Percentiles rank a stretch among this genome's conserved stretches.
phyloP scores from a whole-genome alignment of 2,797 vertebrate species.

The Labroides dimidiatus region DNA sequence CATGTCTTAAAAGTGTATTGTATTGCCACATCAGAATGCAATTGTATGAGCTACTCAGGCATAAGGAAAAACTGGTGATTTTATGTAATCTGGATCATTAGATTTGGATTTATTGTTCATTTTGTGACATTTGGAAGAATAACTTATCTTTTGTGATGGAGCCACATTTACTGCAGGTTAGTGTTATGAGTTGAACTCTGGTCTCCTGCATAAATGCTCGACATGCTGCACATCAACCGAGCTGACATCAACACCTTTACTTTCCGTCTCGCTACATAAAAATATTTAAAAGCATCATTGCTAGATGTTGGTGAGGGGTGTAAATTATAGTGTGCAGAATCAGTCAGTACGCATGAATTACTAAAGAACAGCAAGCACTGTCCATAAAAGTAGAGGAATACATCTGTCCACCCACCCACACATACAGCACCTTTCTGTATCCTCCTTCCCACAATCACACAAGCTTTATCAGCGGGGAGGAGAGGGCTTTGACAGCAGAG shows the following conservation, averaged over 20 bases:
- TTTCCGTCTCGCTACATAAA: neutral
- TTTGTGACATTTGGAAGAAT: too few species aligned
- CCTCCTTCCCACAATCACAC: slow-evolving; percentile 26
- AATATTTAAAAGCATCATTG: neutral
- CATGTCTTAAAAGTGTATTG: too few species aligned
- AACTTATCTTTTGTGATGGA: too few species aligned
- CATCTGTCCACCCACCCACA: slow-evolving; percentile 18
- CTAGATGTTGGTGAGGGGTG: too few species aligned
- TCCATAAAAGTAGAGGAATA: slow-evolving; percentile 12
- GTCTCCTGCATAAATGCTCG: neutral
- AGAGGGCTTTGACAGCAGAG: slow-evolving; percentile 19
- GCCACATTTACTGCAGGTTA: neutral
- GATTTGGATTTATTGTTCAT: too few species aligned
- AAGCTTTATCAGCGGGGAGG: slow-evolving; percentile 5
- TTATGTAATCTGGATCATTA: too few species aligned
- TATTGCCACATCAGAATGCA: too few species aligned
- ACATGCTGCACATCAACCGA: neutral
- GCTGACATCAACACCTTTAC: neutral
- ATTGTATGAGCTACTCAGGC: too few species aligned
- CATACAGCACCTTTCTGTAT: slow-evolving; percentile 4
- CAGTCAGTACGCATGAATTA: neutral
- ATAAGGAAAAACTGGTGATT: too few species aligned
- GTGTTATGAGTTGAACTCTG: neutral
- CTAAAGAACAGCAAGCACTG: neutral
- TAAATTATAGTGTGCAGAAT: neutral